Conservation (phyloP, 30 jellyfish, hydroid and myxozoan genomes). For the Clytia hemisphaerica region DNA sequence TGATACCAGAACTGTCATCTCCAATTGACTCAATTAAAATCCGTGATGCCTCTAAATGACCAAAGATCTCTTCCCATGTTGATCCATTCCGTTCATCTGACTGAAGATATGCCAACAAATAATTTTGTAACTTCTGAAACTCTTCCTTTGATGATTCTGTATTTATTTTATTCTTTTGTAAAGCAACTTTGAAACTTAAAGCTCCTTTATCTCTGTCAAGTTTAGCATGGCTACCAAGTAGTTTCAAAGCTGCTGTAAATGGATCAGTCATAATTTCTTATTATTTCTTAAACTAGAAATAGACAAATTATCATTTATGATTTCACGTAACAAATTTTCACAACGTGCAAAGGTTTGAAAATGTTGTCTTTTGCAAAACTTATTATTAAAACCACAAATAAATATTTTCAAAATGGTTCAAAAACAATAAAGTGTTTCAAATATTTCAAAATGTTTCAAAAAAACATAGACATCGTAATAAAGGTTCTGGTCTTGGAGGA, state of each 20-base stretch:
- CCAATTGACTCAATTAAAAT: slow-evolving; percentile 34
- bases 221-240: slow-evolving; percentile 82
- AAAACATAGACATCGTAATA: no score
- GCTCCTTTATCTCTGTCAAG: slow-evolving; percentile 76
- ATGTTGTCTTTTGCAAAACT: no score
- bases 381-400: no score
- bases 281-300: no score
- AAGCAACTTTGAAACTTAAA: neutral
- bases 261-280: no score
- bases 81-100: slow-evolving; percentile 1
- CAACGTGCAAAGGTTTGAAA: no score
- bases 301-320: no score
- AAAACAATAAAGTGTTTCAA: no score
- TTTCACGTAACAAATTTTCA: no score
- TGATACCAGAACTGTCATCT: slow-evolving; percentile 8
- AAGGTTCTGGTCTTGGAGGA: no score
- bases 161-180: slow-evolving; percentile 9
- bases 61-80: slow-evolving; percentile 78
- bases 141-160: neutral
- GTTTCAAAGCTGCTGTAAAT: slow-evolving; percentile 35
- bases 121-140: slow-evolving; percentile 20
- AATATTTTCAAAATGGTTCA: no score
- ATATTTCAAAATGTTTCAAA: slow-evolving; percentile 65
- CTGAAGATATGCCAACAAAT: neutral
- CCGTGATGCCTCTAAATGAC: slow-evolving; percentile 63